Base-by-base conservation (phyloP, 2,797 vertebrate genomes). In the Rhinoraja longicauda region DNA sequence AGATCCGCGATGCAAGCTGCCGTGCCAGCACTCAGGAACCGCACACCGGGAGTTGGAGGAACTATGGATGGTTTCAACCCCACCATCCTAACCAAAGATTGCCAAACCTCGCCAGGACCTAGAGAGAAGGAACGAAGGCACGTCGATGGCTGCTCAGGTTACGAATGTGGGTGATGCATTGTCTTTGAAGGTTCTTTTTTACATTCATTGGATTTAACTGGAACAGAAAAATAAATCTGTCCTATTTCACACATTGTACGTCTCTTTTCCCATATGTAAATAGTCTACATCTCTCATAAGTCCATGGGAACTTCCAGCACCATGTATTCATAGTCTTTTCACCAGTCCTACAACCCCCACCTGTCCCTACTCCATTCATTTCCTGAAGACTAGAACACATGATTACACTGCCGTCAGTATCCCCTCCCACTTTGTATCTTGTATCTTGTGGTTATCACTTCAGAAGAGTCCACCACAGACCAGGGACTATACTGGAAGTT, bases 1-100 rank as follows among this genome's bases (percentile, higher is more conserved):
- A 98, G 94, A 45, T 98, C 98, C 0, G 97, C 98, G 45, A 98
- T 95, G 90, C 98, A 98, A 53, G 97, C 98, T 0, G 97, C 97
- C 0, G 95, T 95, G 1, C 97, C 98, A 0, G 98, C 98, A 0
- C 97, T 97, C 57, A 97, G 94, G 95, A 98, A 97, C 95, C 97
- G 98, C 93, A 98, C 96, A 17, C 95, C 97, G 93, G 97, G 95
- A 39, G 97, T 97, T 72, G 97, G 97, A 64, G 96, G 96, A 92
- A 96, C 95, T 36, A 98, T 97, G 0, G 97, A 96, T 64, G 97
- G 96, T 94, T 97, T 96, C 1, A 97, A 93, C 94, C 96, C 97
- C 84, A 97, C 97, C 98, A 98, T 98, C 93, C 32, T 93, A 67
- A 72, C 3, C 32, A 70, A n/a, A 21, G 19, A 1, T n/a, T 1